Base-by-base conservation (phyloP, 92 coral and sea anemone genomes). In the Palythoa grandis region DNA sequence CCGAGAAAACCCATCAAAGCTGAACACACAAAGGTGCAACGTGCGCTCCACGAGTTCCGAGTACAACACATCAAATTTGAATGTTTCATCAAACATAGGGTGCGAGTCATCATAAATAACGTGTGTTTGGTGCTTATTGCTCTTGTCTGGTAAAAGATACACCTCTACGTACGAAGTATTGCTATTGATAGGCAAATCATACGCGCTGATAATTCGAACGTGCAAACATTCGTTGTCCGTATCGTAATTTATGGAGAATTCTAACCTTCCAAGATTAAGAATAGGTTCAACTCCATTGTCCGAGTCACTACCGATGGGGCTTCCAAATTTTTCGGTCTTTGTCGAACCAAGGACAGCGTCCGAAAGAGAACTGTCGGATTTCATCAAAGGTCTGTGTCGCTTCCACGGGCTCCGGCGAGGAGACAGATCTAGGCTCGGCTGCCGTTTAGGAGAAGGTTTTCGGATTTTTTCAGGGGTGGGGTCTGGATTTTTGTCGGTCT, bases 21-120 rank as follows among this genome's bases (percentile, higher is more conserved):
- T 90, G 23, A 75, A 90, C 79, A 95, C 83, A 48, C 95, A 93
- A 58, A 95, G 90, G n/a, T 95, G 98, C 13, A 97, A 72, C 0
- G 99, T 97, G n/a, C 99, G 91, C 82, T 97, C 99, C 3, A 90
- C 73, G 1, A 97, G 93, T 88, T 97, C 99, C 11, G 94, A 79
- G 85, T 88, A 95, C 16, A 93, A 93, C 60, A 95, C 89, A 72
- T 90, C 93, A 63, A 95, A 97, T 67, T 88, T 90, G 56, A 97
- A 92, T 12, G 88, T 86, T 58, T 97, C 99, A 24, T 95, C 84
- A 70, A 79, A 97, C 73, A 90, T 87, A 3, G 99, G 99, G 75
- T 89, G 95, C 20, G 94, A 78, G 38, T 91, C 83, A 37, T 92
- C 91, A 75, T 94, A 91, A 10, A 93, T 93, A 16, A 94, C 79